Percentiles rank a stretch among this genome's conserved stretches.
Evolutionary conservation across 2,113 vertebrate species (phyloP).

Genomic region (Chaetodon trifascialis): DNA sequence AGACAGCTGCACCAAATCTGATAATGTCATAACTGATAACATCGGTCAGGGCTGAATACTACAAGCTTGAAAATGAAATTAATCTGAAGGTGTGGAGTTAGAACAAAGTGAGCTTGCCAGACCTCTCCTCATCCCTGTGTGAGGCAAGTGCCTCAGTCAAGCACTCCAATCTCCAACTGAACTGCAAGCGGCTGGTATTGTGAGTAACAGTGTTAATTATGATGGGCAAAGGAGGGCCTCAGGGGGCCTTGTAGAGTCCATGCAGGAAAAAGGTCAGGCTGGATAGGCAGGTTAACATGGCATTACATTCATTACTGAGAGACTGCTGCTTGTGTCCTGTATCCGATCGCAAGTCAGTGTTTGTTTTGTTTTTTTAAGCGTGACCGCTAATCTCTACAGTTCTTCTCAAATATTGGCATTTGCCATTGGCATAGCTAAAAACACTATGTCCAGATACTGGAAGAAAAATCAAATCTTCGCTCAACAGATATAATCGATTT

Average conservation of each 20-base stretch:
- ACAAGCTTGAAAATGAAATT: background rate
- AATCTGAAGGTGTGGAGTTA: background rate
- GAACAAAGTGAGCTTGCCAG: background rate
- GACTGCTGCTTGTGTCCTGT: background rate
- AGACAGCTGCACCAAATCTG: background rate
- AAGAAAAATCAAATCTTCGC: background rate
- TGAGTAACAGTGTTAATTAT: too few species aligned
- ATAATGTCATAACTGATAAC: background rate
- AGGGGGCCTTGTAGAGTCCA: too few species aligned
- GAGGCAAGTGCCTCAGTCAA: too few species aligned
- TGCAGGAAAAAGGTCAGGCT: background rate
- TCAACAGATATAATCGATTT: background rate
- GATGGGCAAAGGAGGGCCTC: too few species aligned
- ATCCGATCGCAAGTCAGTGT: background rate
- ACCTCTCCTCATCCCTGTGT: background rate
- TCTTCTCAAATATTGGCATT: too few species aligned
- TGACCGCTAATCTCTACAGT: background rate
- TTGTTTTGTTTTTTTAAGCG: background rate
- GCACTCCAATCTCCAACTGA: too few species aligned
- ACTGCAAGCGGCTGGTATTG: too few species aligned
- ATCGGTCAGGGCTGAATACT: background rate
- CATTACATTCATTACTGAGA: background rate
- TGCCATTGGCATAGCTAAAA: background rate
- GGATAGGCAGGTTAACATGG: too few species aligned
- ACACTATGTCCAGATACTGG: background rate